phyloP scores from a whole-genome alignment of 2,888 invertebrate genomes.

The Gastracanthus pulcherrimus region DNA sequence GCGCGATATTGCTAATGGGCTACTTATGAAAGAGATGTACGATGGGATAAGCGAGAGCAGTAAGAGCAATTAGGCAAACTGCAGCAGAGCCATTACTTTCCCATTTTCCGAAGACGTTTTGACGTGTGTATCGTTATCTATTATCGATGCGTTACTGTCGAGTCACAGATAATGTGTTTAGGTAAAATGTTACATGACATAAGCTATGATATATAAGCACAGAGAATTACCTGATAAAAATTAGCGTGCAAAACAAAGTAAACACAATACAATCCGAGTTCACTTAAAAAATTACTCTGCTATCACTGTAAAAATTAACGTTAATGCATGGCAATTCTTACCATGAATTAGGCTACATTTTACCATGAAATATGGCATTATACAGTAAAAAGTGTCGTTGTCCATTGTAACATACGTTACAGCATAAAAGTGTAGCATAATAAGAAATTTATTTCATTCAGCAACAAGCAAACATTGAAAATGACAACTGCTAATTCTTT shows the following conservation, averaged over 20 bases:
- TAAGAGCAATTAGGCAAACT: slow-evolving; percentile 3
- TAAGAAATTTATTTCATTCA: not conserved
- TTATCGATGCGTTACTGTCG: not conserved
- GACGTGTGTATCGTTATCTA: not conserved
- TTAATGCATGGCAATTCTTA: too few species aligned
- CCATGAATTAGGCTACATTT: too few species aligned
- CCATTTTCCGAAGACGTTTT: slow-evolving; percentile 25
- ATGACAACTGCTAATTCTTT: not conserved
- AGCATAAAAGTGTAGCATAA: not conserved
- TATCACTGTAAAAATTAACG: too few species aligned
- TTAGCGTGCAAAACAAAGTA: too few species aligned
- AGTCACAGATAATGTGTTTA: not conserved
- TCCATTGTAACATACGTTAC: not conserved
- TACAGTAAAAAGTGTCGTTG: too few species aligned
- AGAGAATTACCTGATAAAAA: too few species aligned
- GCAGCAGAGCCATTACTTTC: slow-evolving; percentile 22
- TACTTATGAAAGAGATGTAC: not conserved
- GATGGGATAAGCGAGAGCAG: not conserved
- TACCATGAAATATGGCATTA: too few species aligned
- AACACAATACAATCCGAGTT: too few species aligned
- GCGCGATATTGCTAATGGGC: slow-evolving; percentile 14
- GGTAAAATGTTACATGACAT: not conserved
- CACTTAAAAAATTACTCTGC: too few species aligned
- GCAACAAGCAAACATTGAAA: not conserved
- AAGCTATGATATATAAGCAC: too few species aligned